Base-by-base conservation (phyloP, 2,888 invertebrate genomes). In the Lochmaea capreae region DNA sequence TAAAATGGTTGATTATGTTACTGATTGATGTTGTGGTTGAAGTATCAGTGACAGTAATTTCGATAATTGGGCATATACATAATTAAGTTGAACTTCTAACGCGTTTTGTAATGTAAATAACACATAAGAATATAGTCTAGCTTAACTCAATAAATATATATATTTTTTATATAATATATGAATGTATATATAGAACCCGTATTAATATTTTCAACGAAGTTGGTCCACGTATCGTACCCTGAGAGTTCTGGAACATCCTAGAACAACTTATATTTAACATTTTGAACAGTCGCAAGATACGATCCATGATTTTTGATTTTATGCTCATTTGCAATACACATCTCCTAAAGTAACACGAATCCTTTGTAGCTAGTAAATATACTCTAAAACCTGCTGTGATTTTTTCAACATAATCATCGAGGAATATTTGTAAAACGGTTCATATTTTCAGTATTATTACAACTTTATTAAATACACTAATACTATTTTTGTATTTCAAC, bases 231-330 rank as follows among this genome's bases (percentile, higher is more conserved):
- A 79, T 80, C 84, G 81, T 84, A 84, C 83, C 86, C 80, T 81
- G 85, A 79, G 81, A 86, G 84, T 85, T 85, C 85, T 83, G 84
- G 85, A 86, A 87, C 86, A 85, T 86, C 85, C 85, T 84, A 83
- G 84, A 86, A 86, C 87, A 87, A 86, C 85, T 85, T 87, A 85
- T 82, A 85, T 82, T 85, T 85, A 86, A 85, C 85, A 85, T 85
- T 78, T 79, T 81, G 85, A 85, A 85, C 83, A 73, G 83, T 83
- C 81, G 83, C 83, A 82, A 83, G 85, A 83, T 84, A 84, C 79
- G 84, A 79, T 77, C 79, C 86, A 84, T 82, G 84, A 84, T 86
- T 86, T 46, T 87, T 87, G 87, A 87, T 87, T 87, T 86, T 86
- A 81, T 85, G 87, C 87, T 87, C 87, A 86, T 87, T 86, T 86